These are phyloP conservation scores for Poecilia wingei DNA, from an alignment of 2,797 vertebrate species.

Conservation along the genomic window DNA sequence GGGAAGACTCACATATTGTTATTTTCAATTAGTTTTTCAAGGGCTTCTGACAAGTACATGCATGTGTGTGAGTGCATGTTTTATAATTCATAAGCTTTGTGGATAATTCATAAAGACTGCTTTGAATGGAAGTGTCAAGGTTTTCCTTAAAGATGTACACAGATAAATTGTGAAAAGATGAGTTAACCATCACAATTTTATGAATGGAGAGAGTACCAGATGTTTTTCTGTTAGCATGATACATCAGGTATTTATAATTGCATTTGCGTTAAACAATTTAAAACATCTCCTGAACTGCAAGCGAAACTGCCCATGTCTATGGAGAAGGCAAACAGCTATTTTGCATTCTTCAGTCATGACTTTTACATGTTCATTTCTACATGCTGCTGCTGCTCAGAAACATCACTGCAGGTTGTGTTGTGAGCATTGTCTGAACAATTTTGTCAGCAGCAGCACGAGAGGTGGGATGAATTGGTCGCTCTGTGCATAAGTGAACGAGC, in stretches of 20 bases:
- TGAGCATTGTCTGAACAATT: neutral
- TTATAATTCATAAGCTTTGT: neutral
- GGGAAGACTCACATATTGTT: neutral
- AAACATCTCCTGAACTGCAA: neutral
- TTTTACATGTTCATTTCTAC: neutral
- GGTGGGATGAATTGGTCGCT: neutral
- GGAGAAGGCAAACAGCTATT: neutral
- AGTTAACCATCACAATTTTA: no score
- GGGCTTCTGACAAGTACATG: neutral
- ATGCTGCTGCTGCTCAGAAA: neutral
- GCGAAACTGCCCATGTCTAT: neutral
- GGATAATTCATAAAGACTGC: neutral
- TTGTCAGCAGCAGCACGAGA: neutral
- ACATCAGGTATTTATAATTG: neutral
- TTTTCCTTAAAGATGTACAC: neutral
- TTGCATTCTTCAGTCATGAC: neutral
- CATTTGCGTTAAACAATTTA: neutral
- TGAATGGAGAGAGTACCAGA: neutral
- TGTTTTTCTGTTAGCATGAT: neutral
- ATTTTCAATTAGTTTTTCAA: slow-evolving; percentile 3
- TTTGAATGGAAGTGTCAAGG: neutral
- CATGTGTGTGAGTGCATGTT: neutral
- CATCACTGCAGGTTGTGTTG: neutral
- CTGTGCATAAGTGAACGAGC: slow-evolving; percentile 9
- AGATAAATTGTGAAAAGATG: neutral